These are phyloP conservation scores for Agrenia bidenticulata DNA, from an alignment of 2,888 invertebrate species.

Conservation along the genomic window DNA sequence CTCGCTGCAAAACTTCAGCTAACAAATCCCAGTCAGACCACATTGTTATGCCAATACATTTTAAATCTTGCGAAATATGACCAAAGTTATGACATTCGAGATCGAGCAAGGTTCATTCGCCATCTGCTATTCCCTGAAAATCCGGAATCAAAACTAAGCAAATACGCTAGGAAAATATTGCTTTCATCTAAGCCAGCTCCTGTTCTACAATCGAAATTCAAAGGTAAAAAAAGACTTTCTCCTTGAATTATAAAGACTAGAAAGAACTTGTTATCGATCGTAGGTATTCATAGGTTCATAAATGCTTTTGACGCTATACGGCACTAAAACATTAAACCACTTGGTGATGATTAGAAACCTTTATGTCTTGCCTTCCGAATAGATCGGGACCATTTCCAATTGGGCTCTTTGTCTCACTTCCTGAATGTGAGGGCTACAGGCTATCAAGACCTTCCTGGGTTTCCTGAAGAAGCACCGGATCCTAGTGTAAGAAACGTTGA, in stretches of 20 bases:
- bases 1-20: constrained; percentile 90
- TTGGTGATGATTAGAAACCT: constrained; percentile 1
- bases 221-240: constrained; percentile 60
- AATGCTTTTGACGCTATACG: neutral
- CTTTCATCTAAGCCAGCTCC: constrained; percentile 93
- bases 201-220: constrained; percentile 78
- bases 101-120: constrained; percentile 85
- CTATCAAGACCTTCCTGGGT: constrained; percentile 83
- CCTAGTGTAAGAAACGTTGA: constrained; percentile 75
- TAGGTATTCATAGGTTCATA: neutral
- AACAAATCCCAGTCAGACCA: constrained; percentile 81
- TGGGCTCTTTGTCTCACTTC: constrained; percentile 94
- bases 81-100: constrained; percentile 95
- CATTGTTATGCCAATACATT: constrained; percentile 86
- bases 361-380: constrained; percentile 42
- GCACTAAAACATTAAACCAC: too few relatives aligned
- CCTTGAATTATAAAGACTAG: neutral
- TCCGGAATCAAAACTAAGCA: constrained; percentile 63
- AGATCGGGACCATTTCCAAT: constrained; percentile 83
- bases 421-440: constrained; percentile 81
- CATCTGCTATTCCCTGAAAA: constrained; percentile 72
- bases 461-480: constrained; percentile 76
- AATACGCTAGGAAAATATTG: constrained; percentile 79
- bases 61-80: constrained; percentile 94
- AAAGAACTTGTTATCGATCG: neutral